Conservation (phyloP, 2,888 invertebrate genomes). For the Clistopyga incitator region DNA sequence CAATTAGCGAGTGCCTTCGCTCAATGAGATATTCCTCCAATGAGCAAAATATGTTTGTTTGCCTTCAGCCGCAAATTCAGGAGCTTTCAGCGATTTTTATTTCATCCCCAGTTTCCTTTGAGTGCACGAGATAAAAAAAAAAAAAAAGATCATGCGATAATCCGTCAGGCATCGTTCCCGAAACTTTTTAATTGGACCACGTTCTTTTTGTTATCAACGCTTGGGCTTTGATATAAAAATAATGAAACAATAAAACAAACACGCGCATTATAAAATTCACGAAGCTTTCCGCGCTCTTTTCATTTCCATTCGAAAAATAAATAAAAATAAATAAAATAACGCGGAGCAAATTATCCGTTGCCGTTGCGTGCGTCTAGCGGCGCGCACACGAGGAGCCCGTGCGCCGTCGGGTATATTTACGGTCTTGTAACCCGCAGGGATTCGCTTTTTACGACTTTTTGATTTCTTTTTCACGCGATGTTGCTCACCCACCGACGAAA, state of each 20-base stretch:
- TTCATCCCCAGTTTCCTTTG: neutral
- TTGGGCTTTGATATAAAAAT: neutral
- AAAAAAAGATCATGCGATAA: neutral
- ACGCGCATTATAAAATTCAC: neutral
- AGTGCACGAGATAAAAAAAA: too few species aligned
- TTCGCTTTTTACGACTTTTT: slow-evolving; percentile 65
- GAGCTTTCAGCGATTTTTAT: neutral
- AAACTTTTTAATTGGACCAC: slow-evolving; percentile 2
- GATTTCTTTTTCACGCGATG: slow-evolving; percentile 60
- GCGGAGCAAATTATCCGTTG: slow-evolving; percentile 9
- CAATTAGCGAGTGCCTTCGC: too few species aligned
- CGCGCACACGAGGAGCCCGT: slow-evolving; percentile 45
- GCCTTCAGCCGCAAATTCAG: neutral
- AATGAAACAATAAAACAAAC: neutral
- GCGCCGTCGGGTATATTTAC: slow-evolving; percentile 57
- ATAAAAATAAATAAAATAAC: too few species aligned
- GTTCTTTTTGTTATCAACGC: neutral
- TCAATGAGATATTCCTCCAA: neutral
- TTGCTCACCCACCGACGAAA: slow-evolving; percentile 24
- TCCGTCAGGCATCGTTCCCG: neutral
- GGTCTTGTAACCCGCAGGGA: slow-evolving; percentile 57
- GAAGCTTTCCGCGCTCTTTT: too few species aligned
- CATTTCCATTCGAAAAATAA: neutral
- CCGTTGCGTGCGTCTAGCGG: neutral
- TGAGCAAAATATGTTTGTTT: neutral